Conservation (phyloP, 2,113 vertebrate genomes). For the Arvicanthis niloticus region DNA sequence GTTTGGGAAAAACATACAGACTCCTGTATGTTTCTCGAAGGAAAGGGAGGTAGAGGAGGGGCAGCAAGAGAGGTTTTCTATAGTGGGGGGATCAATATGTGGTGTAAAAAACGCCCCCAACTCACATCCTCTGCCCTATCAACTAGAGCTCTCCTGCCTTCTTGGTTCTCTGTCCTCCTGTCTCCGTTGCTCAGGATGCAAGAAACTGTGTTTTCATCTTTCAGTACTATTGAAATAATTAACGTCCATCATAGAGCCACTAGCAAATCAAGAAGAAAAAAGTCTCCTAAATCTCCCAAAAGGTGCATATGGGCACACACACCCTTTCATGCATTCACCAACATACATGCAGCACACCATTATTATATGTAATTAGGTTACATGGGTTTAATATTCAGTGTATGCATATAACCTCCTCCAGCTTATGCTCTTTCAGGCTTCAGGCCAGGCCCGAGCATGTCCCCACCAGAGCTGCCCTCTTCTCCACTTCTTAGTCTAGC, state of each 20-base stretch:
- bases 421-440: neutral
- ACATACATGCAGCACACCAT: neutral
- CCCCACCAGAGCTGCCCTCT: neutral
- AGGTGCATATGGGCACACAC: neutral
- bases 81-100: neutral
- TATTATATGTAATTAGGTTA: neutral
- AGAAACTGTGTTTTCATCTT: neutral
- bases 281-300: neutral
- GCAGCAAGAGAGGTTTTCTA: neutral
- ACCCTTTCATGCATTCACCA: neutral
- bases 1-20: too few relatives aligned
- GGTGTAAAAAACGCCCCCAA: neutral
- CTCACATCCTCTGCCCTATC: neutral
- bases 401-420: neutral
- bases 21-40: neutral
- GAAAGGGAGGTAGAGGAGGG: neutral
- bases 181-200: neutral
- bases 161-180: neutral
- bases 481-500: neutral
- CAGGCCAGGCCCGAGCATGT: neutral
- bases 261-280: constrained; percentile 30
- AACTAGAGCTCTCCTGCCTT: neutral
- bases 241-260: neutral
- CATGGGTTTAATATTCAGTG: neutral
- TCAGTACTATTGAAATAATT: neutral